Evolutionary conservation across 2,888 invertebrate genomes (phyloP), one percentile per base, ranked within the genome.

Genomic region (Drosophila mercatorum): DNA sequence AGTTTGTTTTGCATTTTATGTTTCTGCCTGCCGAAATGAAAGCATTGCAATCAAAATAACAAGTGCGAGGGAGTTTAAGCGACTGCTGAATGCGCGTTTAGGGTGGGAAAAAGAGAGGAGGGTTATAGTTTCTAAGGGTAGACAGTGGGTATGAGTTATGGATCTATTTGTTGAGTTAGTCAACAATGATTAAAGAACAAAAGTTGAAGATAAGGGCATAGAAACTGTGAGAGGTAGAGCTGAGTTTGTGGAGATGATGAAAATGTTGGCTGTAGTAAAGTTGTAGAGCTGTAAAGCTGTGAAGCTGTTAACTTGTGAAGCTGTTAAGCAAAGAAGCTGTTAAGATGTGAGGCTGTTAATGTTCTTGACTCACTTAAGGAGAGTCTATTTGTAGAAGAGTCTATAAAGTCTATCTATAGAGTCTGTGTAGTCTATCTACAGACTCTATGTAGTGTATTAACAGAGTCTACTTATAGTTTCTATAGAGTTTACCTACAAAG

Each of bases 1-100:
- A 49, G 62, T 65, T 56, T 60, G 61, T 61, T 49, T 59, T 65
- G 12, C 38, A 36, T 46, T 66, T 73, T 59, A 38, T 65, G 52
- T 51, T 56, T 52, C 52, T 31, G 17, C 51, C 51, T 11, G 51
- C 12, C 51, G 7, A 51, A 51, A 51, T 51, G 34, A 51, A 51
- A 51, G 51, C 51, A 51, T 36, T 34, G 51, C 51, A 51, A 36
- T 34, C 51, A 34, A 51, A 51, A 51, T 34, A 36, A 51, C 7
- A 17, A 22, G 12, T 12, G 5, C 0, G 38, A 26, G 14, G 10
- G 26, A 8, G 40, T 5, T 26, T 17, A 6, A 8, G 3, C 10
- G 49, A 53, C 36, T 38, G 51, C 17, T 5, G 11, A 17, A 51
- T 51, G 6, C 51, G 1, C 17, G 51, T 3, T 17, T n/a, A 3